Conservation (phyloP, 1,140 invertebrate genomes). For the Teleogryllus occipitalis region DNA sequence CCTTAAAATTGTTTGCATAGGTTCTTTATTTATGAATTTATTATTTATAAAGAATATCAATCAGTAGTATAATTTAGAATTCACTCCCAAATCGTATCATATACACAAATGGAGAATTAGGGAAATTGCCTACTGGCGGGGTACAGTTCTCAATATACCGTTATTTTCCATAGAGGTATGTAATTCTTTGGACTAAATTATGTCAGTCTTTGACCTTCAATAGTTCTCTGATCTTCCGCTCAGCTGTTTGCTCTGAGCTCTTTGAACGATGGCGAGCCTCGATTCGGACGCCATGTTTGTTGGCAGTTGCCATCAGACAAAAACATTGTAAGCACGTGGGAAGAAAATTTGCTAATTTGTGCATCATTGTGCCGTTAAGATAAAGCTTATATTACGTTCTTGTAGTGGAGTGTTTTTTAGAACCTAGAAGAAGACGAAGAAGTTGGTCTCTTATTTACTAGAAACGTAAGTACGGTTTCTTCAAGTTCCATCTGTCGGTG, state of each 20-base stretch:
- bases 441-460: not conserved
- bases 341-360: not conserved
- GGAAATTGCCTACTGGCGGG: no score
- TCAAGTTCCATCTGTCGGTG: not conserved
- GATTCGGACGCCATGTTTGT: not conserved
- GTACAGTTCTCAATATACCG: no score
- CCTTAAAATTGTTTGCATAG: no score
- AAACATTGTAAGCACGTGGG: not conserved
- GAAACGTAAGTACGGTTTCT: not conserved
- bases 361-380: not conserved
- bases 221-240: not conserved
- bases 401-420: not conserved
- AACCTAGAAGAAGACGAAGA: not conserved
- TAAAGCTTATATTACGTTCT: not conserved
- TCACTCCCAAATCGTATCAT: no score
- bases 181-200: no score
- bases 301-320: not conserved
- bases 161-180: no score
- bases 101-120: no score
- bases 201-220: not conserved
- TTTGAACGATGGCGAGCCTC: not conserved
- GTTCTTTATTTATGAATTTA: no score
- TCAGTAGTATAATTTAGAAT: no score
- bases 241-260: not conserved
- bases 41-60: no score